A percentile compares a stretch with the other conserved stretches of the same genome.
Evolutionary conservation across 2,113 vertebrate genomes (phyloP).

Genomic region (Parus major): DNA sequence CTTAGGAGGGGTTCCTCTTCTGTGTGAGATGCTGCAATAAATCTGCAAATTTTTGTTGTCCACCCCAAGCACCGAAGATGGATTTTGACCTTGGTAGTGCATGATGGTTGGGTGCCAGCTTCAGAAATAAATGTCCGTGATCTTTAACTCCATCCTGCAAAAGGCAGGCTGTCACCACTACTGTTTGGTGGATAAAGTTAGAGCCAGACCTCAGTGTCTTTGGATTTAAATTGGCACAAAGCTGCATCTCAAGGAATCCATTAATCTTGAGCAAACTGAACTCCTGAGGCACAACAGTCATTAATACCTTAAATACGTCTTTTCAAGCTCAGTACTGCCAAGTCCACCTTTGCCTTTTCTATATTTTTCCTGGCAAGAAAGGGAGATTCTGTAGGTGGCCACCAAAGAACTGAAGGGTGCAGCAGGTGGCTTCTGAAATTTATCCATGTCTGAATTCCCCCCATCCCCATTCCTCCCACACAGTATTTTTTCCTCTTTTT

Average conservation of each 20-base stretch:
- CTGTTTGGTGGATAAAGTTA: background rate
- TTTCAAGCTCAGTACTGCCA: background rate
- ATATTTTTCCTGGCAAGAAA: background rate
- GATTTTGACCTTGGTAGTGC: background rate
- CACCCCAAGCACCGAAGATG: background rate
- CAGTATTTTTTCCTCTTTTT: background rate
- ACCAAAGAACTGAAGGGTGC: constrained; percentile 16
- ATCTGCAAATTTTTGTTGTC: background rate
- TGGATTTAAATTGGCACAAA: constrained; percentile 32
- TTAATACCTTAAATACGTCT: constrained; percentile 50
- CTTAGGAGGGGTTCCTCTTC: background rate
- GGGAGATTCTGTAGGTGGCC: constrained; percentile 9
- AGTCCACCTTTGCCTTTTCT: constrained; percentile 7
- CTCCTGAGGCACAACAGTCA: constrained; percentile 16
- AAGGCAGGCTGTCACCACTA: background rate
- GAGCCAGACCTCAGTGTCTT: background rate
- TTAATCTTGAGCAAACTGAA: constrained; percentile 28
- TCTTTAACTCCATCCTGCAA: constrained; percentile 12
- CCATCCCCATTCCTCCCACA: background rate
- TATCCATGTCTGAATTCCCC: background rate
- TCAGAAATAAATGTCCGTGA: background rate
- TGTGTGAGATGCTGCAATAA: background rate
- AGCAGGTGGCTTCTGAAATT: constrained; percentile 22
- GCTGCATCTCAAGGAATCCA: background rate
- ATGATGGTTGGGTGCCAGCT: background rate